These are phyloP conservation scores for Axea sp. DNA, from an alignment of 2,888 invertebrate genomes.

Conservation along the genomic window DNA sequence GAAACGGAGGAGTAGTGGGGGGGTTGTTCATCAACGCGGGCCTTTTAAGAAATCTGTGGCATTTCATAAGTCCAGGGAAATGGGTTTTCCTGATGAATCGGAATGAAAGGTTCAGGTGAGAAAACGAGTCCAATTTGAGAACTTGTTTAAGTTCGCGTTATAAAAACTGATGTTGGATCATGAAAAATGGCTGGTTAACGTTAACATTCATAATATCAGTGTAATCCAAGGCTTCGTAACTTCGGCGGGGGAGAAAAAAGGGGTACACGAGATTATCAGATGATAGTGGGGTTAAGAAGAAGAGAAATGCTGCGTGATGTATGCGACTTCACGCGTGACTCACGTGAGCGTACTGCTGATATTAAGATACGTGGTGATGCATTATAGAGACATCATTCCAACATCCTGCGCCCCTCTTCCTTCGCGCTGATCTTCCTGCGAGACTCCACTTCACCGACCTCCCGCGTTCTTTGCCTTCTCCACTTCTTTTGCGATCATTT, in stretches of 20 bases:
- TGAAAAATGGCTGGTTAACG: constrained; percentile 32
- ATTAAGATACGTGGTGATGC: constrained; percentile 66
- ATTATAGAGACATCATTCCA: constrained; percentile 68
- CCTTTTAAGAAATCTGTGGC: no score
- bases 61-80: no score
- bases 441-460: constrained; percentile 39
- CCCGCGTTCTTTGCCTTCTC: constrained; percentile 45
- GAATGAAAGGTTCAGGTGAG: no score
- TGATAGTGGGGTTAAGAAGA: constrained; percentile 50
- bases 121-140: no score
- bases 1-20: no score
- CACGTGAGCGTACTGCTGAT: constrained; percentile 63
- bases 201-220: constrained; percentile 47
- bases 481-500: constrained; percentile 55
- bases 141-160: no score
- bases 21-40: no score
- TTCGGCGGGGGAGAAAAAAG: constrained; percentile 37
- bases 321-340: constrained; percentile 72
- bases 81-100: no score
- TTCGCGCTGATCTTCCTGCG: constrained; percentile 28
- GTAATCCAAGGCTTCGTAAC: constrained; percentile 58
- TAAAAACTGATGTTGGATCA: not conserved
- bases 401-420: constrained; percentile 41
- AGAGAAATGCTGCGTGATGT: constrained; percentile 66
- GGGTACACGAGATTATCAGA: constrained; percentile 59